Evolutionary conservation across 2,888 invertebrate genomes (phyloP).

Genomic region (Apotomis betuletana): DNA sequence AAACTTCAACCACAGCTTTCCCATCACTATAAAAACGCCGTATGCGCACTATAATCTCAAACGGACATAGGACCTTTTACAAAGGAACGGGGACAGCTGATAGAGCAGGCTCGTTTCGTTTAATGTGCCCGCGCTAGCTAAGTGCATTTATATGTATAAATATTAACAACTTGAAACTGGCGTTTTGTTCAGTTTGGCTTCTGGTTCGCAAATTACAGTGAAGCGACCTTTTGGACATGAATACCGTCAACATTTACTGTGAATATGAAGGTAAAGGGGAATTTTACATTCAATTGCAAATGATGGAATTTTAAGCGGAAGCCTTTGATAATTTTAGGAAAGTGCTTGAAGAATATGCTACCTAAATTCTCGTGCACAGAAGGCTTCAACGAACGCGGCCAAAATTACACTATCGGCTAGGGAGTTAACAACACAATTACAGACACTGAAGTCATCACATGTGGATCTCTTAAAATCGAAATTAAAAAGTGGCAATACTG

Average conservation of each 20-base stretch:
- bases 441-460: too few relatives aligned
- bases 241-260: background rate
- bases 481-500: too few relatives aligned
- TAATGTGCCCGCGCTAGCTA: constrained; percentile 59
- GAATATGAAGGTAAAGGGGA: background rate
- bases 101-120: constrained; percentile 67
- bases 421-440: too few relatives aligned
- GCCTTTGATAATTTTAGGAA: too few relatives aligned
- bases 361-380: too few relatives aligned
- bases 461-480: too few relatives aligned
- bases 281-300: background rate
- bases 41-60: constrained; percentile 9
- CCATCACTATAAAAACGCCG: background rate
- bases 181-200: constrained; percentile 26
- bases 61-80: constrained; percentile 2
- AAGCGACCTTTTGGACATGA: background rate
- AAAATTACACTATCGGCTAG: too few relatives aligned
- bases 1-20: constrained; percentile 59
- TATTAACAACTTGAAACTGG: constrained; percentile 28
- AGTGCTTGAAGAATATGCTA: too few relatives aligned
- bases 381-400: too few relatives aligned
- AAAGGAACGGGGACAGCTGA: constrained; percentile 49
- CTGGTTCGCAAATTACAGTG: constrained; percentile 13
- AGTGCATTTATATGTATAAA: constrained; percentile 52
- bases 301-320: too few relatives aligned